Conservation (phyloP, 2,888 invertebrate genomes). For the Rotaria socialis region DNA sequence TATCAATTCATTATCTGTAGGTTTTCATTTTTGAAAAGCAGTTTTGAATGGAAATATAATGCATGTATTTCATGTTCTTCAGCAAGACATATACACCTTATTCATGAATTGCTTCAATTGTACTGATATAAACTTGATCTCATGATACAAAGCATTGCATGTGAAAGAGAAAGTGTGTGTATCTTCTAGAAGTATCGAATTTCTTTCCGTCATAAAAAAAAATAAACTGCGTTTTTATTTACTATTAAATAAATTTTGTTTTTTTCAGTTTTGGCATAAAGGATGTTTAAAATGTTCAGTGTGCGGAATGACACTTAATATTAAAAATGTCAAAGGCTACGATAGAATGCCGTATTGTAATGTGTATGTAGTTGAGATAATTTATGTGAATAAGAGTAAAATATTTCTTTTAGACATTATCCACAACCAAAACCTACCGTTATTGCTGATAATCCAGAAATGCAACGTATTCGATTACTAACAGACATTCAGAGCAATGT, state of each 20-base stretch:
- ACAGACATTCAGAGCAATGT: conserved; percentile 91
- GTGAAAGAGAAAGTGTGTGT: too few relatives aligned
- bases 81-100: too few relatives aligned
- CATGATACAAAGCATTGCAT: too few relatives aligned
- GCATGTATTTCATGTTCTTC: too few relatives aligned
- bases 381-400: neutral
- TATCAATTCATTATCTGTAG: too few relatives aligned
- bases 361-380: conserved; percentile 72
- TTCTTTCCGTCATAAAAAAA: neutral
- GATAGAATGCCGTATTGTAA: conserved; percentile 97
- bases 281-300: conserved; percentile 95
- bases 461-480: conserved; percentile 90
- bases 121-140: too few relatives aligned
- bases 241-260: conserved; percentile 38
- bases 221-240: conserved; percentile 54
- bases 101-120: too few relatives aligned
- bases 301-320: conserved; percentile 93
- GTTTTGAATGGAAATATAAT: too few relatives aligned
- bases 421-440: conserved; percentile 96
- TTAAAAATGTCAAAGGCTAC: conserved; percentile 96
- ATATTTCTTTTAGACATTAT: conserved; percentile 72
- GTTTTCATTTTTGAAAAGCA: too few relatives aligned
- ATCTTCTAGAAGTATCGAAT: neutral
- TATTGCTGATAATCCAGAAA: conserved; percentile 94
- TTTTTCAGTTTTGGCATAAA: conserved; percentile 88